Percentiles rank a stretch among this genome's conserved stretches.
phyloP scores from a whole-genome alignment of 2,888 invertebrate genomes.

The Oxytorus armatus region DNA sequence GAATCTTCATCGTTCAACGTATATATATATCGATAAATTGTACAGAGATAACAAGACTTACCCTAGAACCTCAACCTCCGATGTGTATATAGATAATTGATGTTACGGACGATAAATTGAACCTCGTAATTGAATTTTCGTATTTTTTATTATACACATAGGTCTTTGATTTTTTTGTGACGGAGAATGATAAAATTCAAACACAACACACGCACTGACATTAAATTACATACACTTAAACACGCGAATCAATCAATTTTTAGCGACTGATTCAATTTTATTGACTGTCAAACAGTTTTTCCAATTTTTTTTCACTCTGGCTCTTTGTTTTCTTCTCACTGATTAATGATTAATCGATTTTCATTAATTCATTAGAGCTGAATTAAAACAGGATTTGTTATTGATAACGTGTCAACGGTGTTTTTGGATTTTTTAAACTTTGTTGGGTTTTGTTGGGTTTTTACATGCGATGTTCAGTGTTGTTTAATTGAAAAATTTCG shows the following conservation, averaged over 20 bases:
- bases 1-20: slow-evolving; percentile 34
- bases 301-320: not conserved
- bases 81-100: slow-evolving; percentile 7
- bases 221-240: not conserved
- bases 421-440: no score
- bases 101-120: slow-evolving; percentile 20
- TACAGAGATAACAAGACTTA: slow-evolving; percentile 36
- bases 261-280: not conserved
- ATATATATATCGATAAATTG: not conserved
- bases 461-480: no score
- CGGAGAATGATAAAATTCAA: not conserved
- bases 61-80: slow-evolving; percentile 22
- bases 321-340: not conserved
- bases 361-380: not conserved
- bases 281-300: not conserved
- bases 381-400: not conserved
- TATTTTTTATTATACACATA: slow-evolving; percentile 27
- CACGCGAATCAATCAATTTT: slow-evolving; percentile 12
- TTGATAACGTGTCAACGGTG: no score
- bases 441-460: no score
- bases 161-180: slow-evolving; percentile 24
- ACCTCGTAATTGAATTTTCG: slow-evolving; percentile 49
- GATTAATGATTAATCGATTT: not conserved
- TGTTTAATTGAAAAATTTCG: no score
- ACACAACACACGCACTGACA: not conserved